These are phyloP conservation scores for Kuschelorhynchus macadamiae DNA, from an alignment of 2,888 invertebrate species.

Conservation along the genomic window DNA sequence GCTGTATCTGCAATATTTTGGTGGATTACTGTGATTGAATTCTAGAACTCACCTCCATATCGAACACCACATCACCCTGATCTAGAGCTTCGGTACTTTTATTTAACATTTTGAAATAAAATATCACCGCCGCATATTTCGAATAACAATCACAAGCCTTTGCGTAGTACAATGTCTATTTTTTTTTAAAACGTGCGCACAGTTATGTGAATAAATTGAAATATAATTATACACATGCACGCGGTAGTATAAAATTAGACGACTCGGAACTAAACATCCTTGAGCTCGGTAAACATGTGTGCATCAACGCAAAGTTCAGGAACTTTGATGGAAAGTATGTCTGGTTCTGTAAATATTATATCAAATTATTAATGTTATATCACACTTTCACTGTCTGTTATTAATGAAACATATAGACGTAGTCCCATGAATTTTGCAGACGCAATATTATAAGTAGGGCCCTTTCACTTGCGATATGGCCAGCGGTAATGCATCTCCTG, in stretches of 20 bases:
- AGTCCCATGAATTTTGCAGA: no score
- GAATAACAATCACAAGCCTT: constrained; percentile 4
- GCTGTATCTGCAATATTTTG: no score
- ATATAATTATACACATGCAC: no score
- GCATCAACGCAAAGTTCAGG: background rate
- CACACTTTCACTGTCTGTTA: background rate
- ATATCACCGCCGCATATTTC: background rate
- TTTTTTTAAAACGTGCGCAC: background rate
- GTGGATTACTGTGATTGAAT: no score
- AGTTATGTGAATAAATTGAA: no score
- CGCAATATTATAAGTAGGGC: no score
- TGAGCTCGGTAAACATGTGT: background rate
- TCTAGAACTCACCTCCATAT: constrained; percentile 49
- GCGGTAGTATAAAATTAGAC: background rate
- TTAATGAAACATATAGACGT: no score
- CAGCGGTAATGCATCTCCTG: no score
- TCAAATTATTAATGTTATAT: background rate
- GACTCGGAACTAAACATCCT: constrained; percentile 4
- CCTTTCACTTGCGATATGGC: no score
- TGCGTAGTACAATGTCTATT: background rate
- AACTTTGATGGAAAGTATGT: background rate
- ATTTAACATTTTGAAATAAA: constrained; percentile 30
- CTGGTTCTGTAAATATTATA: background rate
- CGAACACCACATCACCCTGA: constrained; percentile 26
- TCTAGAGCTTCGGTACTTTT: constrained; percentile 49